Base-by-base conservation (phyloP, 2,113 vertebrate species). In the Taxidea taxus region DNA sequence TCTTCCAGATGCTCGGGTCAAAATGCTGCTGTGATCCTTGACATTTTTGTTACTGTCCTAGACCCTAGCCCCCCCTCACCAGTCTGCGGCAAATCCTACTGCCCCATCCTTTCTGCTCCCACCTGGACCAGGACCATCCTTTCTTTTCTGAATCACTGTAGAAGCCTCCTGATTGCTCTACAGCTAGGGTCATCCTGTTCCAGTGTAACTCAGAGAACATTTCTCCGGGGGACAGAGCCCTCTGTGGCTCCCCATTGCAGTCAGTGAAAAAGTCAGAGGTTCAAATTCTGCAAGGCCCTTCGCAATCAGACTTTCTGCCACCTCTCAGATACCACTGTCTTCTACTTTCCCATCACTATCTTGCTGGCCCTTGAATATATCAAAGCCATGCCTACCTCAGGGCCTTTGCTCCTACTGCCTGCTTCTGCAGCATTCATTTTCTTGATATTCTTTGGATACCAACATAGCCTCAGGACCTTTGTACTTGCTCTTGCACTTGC, bases 21-120 rank as follows among this genome's bases (percentile, higher is more conserved):
- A 29, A 56, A 27, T 18, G 62, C 34, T 10, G 20, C 34, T 8
- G 6, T 47, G 70, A 13, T 49, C 44, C 12, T 62, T 4, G 13
- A 10, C 23, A 2, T 23, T 39, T 20, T 6, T 16, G 11, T 42
- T 23, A 47, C 49, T 37, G 21, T 44, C 18, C 60, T 51, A 31
- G 0, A 75, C 37, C 10, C 18, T 39, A 90, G 25, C 42, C 1
- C 13, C 7, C 25, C 1, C 27, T 16, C 27, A 9, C 42, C 42
- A 4, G 14, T 39, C 70, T 54, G 56, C 23, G 27, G 27, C 3
- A 25, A 18, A 37, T 9, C 56, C 27, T 34, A 39, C 37, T 11
- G 0, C n/a, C 13, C 16, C 56, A 74, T 23, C 37, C 23, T 0
- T 1, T 14, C 18, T 7, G 2, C 39, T 60, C 34, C 64, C 34